Percentiles rank a stretch among this genome's conserved stretches.
Evolutionary conservation across 2,113 vertebrate species (phyloP).

Genomic region (Pachyramphus minor): DNA sequence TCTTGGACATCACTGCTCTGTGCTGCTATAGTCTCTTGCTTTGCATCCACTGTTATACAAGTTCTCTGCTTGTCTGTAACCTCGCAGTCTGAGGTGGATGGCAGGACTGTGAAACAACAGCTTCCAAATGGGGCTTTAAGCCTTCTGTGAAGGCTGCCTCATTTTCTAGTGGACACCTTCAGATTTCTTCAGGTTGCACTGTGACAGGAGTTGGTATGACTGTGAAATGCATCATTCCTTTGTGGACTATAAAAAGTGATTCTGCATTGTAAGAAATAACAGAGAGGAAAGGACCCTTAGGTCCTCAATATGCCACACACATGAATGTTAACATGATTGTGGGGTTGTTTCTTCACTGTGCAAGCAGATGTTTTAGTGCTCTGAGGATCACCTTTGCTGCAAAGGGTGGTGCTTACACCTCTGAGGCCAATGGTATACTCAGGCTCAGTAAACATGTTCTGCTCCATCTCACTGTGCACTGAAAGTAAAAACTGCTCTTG

Average conservation of each 20-base stretch:
- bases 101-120: not conserved
- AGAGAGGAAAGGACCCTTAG: not conserved
- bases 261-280: not conserved
- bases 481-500: slow-evolving; percentile 18
- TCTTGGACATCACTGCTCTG: not conserved
- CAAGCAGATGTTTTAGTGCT: slow-evolving; percentile 27
- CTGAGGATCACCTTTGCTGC: slow-evolving; percentile 13
- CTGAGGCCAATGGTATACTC: not conserved
- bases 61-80: not conserved
- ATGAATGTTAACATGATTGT: not conserved
- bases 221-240: not conserved
- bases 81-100: not conserved
- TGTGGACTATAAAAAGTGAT: not conserved
- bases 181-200: not conserved
- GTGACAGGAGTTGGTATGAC: not conserved
- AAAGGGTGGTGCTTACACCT: not conserved
- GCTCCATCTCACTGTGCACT: slow-evolving; percentile 8
- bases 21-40: not conserved
- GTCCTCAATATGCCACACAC: not conserved
- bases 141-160: not conserved
- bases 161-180: not conserved
- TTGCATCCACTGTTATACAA: not conserved
- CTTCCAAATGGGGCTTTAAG: not conserved
- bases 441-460: slow-evolving; percentile 18
- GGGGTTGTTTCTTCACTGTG: not conserved